Conservation (phyloP, 2,888 invertebrate species). For the Drosophila multiciliata region DNA sequence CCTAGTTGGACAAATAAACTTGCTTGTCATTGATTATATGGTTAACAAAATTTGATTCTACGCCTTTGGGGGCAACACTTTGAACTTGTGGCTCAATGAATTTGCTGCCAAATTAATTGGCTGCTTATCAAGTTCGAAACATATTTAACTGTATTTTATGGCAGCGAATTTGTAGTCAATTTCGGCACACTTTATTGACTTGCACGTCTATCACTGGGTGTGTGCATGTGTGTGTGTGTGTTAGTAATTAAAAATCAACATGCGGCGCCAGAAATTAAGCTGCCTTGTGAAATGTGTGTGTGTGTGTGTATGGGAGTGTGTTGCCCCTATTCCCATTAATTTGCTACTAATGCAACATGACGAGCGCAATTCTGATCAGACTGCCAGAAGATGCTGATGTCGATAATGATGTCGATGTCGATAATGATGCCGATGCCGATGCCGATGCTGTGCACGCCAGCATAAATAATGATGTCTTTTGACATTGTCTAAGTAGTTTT, state of each 20-base stretch:
- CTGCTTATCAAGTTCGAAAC: conserved; percentile 35
- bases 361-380: conserved; percentile 53
- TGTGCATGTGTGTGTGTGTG: conserved; percentile 14
- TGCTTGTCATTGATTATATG: conserved; percentile 2
- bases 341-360: conserved; percentile 61
- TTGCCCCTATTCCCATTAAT: conserved; percentile 34
- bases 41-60: conserved; percentile 34
- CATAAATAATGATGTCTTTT: conserved; percentile 79
- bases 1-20: conserved; percentile 7
- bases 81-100: conserved; percentile 72
- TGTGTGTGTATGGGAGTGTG: background rate
- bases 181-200: conserved; percentile 43
- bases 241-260: conserved; percentile 76
- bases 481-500: conserved; percentile 80
- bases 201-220: conserved; percentile 10
- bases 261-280: conserved; percentile 57
- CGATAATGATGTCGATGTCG: too few relatives aligned
- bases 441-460: conserved; percentile 29
- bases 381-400: conserved; percentile 25
- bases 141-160: conserved; percentile 61
- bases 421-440: conserved; percentile 13
- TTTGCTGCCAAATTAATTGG: conserved; percentile 54
- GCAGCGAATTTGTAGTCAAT: conserved; percentile 54
- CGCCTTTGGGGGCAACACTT: conserved; percentile 64
- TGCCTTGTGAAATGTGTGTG: conserved; percentile 23